Evolutionary conservation across 2,113 vertebrate genomes (phyloP).

Genomic region (Copsychus sechellarum): DNA sequence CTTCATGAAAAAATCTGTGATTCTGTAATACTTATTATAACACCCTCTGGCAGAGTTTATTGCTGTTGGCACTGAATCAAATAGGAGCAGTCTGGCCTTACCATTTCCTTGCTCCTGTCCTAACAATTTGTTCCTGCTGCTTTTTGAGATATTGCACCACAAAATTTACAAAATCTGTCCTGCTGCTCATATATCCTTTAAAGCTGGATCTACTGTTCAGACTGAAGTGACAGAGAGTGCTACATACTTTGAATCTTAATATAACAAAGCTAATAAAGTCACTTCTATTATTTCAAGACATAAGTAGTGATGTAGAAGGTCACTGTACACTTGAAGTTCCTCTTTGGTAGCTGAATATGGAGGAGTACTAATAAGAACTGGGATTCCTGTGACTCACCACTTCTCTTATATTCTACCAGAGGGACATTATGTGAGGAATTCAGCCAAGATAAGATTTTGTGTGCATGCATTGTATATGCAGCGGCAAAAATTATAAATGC

Average conservation of each 20-base stretch:
- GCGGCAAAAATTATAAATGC: background rate
- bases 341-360: background rate
- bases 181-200: background rate
- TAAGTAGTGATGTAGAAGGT: background rate
- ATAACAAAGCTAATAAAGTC: background rate
- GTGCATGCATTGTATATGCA: background rate
- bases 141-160: background rate
- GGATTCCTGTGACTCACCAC: background rate
- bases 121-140: background rate
- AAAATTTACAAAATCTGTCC: background rate
- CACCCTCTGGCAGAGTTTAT: background rate
- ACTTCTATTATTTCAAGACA: background rate
- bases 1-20: background rate
- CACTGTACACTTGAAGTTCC: background rate
- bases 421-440: conserved; percentile 13
- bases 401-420: background rate
- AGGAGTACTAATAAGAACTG: background rate
- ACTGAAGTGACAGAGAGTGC: background rate
- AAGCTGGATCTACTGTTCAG: background rate
- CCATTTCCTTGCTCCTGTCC: background rate
- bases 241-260: background rate
- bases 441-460: background rate
- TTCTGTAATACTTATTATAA: background rate
- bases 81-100: background rate
- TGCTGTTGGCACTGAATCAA: background rate